Percentiles rank a stretch among this genome's conserved stretches.
Evolutionary conservation across 2,888 invertebrate genomes (phyloP).

Genomic region (Melolontha melolontha): DNA sequence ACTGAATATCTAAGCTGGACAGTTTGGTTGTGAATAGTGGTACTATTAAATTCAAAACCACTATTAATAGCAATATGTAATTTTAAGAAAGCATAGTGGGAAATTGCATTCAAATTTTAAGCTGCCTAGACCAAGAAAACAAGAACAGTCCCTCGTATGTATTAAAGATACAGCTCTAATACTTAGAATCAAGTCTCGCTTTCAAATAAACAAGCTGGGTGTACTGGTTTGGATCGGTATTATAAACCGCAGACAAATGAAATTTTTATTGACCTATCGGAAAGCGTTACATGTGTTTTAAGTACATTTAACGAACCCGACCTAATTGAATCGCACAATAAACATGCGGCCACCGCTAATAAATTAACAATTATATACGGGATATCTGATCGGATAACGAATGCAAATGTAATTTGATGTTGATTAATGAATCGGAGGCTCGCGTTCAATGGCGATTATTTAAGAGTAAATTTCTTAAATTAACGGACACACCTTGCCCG

Average conservation of each 20-base stretch:
- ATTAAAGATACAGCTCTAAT: too few species aligned
- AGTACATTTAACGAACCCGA: constrained; percentile 35
- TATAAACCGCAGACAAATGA: constrained; percentile 12
- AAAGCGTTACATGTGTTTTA: constrained; percentile 27
- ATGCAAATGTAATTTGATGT: constrained; percentile 44
- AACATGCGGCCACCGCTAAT: constrained; percentile 33
- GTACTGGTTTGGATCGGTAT: too few species aligned
- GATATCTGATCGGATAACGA: constrained; percentile 42
- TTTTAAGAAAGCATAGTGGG: too few species aligned
- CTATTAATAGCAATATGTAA: too few species aligned
- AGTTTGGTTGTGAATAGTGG: too few species aligned
- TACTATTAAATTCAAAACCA: too few species aligned
- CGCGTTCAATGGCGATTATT: constrained; percentile 33
- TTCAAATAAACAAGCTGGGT: too few species aligned
- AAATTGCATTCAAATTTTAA: too few species aligned
- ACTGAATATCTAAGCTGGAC: too few species aligned
- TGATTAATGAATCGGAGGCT: constrained; percentile 39
- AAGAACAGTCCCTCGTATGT: too few species aligned
- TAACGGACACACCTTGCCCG: constrained; percentile 33
- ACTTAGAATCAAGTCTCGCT: too few species aligned
- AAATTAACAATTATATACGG: constrained; percentile 44
- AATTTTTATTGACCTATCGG: constrained; percentile 32
- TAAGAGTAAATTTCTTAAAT: constrained; percentile 37
- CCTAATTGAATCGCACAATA: constrained; percentile 36
- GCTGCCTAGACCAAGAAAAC: too few species aligned